phyloP scores from a whole-genome alignment of 2,797 vertebrate species.

The Schizopygopsis malacanthus region DNA sequence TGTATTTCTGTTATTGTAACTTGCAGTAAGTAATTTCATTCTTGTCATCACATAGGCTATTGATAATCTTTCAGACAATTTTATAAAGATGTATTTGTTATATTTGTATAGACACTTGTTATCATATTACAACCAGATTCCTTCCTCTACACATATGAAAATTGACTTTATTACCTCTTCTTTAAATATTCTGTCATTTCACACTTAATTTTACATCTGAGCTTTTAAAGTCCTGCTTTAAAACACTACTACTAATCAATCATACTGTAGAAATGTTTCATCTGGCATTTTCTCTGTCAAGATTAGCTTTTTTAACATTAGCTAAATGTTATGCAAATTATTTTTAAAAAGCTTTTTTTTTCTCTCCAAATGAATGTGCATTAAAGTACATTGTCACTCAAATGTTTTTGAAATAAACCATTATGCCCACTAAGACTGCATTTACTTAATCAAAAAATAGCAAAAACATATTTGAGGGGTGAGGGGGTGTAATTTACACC shows the following conservation, averaged over 20 bases:
- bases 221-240: background rate
- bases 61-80: background rate
- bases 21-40: constrained; percentile 6
- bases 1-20: constrained; percentile 1
- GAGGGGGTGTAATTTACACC: no score
- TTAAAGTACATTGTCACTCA: background rate
- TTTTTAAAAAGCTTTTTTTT: background rate
- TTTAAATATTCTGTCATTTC: background rate
- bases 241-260: background rate
- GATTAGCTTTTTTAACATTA: background rate
- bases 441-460: background rate
- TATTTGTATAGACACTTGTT: background rate
- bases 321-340: background rate
- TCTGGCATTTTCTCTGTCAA: background rate
- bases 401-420: background rate
- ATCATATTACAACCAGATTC: background rate
- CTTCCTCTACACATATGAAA: background rate
- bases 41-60: background rate
- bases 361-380: background rate
- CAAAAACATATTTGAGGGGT: no score
- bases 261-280: background rate
- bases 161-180: background rate
- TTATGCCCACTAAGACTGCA: background rate
- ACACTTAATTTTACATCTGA: background rate
- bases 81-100: background rate